Conservation (phyloP, 2,113 vertebrate genomes). For the Calyptomena viridis region DNA sequence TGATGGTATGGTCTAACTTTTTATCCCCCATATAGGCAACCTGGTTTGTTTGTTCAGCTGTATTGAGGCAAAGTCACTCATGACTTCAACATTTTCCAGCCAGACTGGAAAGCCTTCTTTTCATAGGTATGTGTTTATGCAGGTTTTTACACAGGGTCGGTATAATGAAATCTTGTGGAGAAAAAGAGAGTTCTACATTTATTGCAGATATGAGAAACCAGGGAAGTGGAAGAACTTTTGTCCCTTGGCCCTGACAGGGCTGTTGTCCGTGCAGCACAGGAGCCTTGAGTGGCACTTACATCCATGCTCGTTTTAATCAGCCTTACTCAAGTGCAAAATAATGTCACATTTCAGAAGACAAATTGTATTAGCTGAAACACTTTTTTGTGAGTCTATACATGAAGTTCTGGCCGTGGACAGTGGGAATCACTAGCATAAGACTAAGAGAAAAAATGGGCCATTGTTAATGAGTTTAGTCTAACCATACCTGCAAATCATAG, state of each 20-base stretch:
- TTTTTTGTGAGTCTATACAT: neutral
- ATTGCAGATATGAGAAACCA: neutral
- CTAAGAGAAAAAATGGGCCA: neutral
- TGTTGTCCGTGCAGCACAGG: neutral
- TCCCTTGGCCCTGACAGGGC: neutral
- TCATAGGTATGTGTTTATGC: neutral
- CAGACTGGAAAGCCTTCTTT: neutral
- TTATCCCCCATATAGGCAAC: neutral
- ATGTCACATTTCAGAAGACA: neutral
- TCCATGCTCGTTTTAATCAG: neutral
- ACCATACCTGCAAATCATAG: neutral
- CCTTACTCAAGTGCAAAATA: neutral
- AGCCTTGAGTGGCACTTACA: neutral
- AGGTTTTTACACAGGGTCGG: neutral
- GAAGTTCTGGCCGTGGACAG: neutral
- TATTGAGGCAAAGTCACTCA: neutral
- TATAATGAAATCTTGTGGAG: neutral
- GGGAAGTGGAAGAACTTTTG: neutral
- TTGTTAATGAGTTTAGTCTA: neutral
- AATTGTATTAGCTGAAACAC: neutral
- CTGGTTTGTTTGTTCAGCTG: neutral
- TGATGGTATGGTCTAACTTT: neutral
- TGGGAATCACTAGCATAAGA: neutral
- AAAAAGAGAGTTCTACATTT: neutral
- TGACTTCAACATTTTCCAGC: neutral